A percentile compares a stretch with the other conserved stretches of the same genome.
phyloP scores from a whole-genome alignment of 2,888 invertebrate species.

The Laspeyria flexula region DNA sequence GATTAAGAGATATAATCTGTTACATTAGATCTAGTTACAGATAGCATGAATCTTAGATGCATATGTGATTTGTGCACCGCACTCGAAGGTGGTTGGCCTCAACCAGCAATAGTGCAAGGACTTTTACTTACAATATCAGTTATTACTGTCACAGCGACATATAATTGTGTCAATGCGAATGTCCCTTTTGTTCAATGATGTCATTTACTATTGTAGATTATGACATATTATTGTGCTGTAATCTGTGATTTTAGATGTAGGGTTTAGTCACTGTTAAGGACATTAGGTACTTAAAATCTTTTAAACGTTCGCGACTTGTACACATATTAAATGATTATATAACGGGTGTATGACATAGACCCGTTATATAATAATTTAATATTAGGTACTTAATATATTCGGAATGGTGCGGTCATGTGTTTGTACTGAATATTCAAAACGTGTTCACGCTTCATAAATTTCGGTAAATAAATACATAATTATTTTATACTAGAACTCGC shows the following conservation, averaged over 20 bases:
- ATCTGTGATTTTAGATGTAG: no score
- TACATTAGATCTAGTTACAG: neutral
- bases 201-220: constrained; percentile 7
- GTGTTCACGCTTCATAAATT: no score
- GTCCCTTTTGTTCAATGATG: constrained; percentile 33
- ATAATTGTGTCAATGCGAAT: constrained; percentile 55
- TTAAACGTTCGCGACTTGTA: no score
- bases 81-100: constrained; percentile 58
- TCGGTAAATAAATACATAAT: no score
- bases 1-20: neutral
- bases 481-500: no score
- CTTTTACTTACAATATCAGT: constrained; percentile 50
- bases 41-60: constrained; percentile 50
- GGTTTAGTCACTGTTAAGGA: no score
- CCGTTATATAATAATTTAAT: no score
- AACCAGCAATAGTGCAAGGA: constrained; percentile 57
- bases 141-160: constrained; percentile 36
- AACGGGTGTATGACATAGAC: no score
- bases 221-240: neutral
- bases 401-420: no score
- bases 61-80: constrained; percentile 49
- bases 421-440: no score
- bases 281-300: neutral
- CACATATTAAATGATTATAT: no score
- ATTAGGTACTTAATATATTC: no score